Evolutionary conservation across 2,113 vertebrate genomes (phyloP), one percentile per base, ranked within the genome.

Genomic region (Okapia johnstoni): DNA sequence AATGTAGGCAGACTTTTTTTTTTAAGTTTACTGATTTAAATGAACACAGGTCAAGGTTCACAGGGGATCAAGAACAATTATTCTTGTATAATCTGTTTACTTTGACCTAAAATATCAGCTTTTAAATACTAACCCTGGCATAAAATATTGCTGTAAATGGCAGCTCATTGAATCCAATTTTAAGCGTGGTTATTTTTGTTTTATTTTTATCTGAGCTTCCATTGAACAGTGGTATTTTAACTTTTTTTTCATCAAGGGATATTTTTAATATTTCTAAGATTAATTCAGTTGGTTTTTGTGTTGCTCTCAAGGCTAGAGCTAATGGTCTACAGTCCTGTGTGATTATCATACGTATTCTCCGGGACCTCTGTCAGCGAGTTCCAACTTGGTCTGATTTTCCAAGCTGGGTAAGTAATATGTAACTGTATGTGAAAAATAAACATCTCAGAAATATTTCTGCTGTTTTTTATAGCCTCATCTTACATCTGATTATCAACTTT

Each of bases 321-420:
- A 99, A 99, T 96, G 99, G 99, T 97, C 99, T 99, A 95, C 99
- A 99, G 98, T 99, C 99, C 98, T 99, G 99, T 98, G 99, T 99
- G 98, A 98, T 99, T 99, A 99, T 99, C 98, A 99, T 99, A 98
- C 99, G 99, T 91, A 99, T 99, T 98, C 99, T 99, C 97, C 99
- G 99, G 98, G 99, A 99, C 97, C 99, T 99, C 36, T 99, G 99
- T 98, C 99, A 99, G 54, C 98, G 99, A 28, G 99, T 99, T 96
- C 99, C 99, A 10, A 99, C 99, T 17, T 99, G 99, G 99, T 99
- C 99, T 81, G 99, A 99, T 96, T 99, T 99, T 98, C 99, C 99
- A 50, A 99, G 99, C 99, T 99, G 99, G 99, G 99, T 99, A 94
- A 99, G 99, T 99, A 98, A 15, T 73, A 52, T 60, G 5, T 93